These are phyloP conservation scores for Drosophila biarmipes DNA, from an alignment of 1,140 invertebrate species.

Conservation along the genomic window DNA sequence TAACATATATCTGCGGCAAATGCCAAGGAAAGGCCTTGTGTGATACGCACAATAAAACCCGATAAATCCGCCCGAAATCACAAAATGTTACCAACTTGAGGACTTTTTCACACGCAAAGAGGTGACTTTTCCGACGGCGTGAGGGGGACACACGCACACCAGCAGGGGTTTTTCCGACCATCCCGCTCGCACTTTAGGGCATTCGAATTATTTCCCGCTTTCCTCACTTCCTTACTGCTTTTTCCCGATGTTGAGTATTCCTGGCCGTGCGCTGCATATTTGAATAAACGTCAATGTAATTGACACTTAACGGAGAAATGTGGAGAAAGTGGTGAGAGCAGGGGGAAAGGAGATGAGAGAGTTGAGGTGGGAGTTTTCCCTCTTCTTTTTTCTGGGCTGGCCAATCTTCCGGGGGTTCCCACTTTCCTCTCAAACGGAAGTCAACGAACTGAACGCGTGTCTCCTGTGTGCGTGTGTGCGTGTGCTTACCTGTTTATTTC, in stretches of 20 bases:
- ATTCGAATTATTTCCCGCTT: slow-evolving; percentile 36
- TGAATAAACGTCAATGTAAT: slow-evolving; percentile 83
- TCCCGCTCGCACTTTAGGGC: slow-evolving; percentile 10
- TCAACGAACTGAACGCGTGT: slow-evolving; percentile 48
- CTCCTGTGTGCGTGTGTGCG: slow-evolving; percentile 25
- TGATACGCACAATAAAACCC: slow-evolving; percentile 80
- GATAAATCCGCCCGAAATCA: slow-evolving; percentile 75
- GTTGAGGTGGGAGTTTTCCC: slow-evolving; percentile 3
- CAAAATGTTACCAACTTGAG: slow-evolving; percentile 70
- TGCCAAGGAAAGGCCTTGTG: slow-evolving; percentile 56
- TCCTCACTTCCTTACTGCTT: not conserved
- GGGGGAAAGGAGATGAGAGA: slow-evolving; percentile 21
- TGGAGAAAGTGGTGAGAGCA: slow-evolving; percentile 3
- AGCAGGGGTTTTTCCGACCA: slow-evolving; percentile 5
- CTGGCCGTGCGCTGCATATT: slow-evolving; percentile 67
- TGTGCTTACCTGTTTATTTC: slow-evolving; percentile 56
- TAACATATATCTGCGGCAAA: slow-evolving; percentile 72
- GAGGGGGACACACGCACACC: slow-evolving; percentile 25
- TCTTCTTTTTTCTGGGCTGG: not conserved
- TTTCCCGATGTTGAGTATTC: slow-evolving; percentile 55
- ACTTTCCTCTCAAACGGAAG: slow-evolving; percentile 30
- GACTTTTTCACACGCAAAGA: slow-evolving; percentile 73
- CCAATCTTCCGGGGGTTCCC: slow-evolving; percentile 2
- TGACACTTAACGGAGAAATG: slow-evolving; percentile 71
- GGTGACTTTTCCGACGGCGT: slow-evolving; percentile 35